These are phyloP conservation scores for Helicoverpa zea DNA, from an alignment of 1,140 invertebrate species.

Conservation along the genomic window DNA sequence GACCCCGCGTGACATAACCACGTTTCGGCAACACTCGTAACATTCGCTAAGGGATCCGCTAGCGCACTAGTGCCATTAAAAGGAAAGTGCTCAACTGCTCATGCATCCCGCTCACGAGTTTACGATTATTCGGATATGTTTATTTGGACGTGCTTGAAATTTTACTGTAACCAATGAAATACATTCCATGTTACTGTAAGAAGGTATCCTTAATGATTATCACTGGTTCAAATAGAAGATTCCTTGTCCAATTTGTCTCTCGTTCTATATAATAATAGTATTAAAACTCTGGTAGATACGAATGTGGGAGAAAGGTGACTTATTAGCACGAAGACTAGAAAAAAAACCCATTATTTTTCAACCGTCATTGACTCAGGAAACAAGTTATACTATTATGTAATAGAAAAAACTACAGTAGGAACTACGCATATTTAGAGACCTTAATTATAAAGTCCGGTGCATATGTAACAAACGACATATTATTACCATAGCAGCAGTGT, in stretches of 20 bases:
- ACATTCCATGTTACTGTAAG: background rate
- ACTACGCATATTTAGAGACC: no score
- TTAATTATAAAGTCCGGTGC: no score
- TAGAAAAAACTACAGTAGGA: no score
- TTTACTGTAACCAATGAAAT: background rate
- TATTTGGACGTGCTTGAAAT: slow-evolving; percentile 2
- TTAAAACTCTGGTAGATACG: no score
- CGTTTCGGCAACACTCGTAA: slow-evolving; percentile 46
- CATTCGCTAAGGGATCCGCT: slow-evolving; percentile 45
- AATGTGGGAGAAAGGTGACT: no score
- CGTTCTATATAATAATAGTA: no score
- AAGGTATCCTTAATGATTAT: background rate
- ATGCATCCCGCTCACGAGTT: slow-evolving; percentile 27
- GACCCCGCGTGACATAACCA: slow-evolving; percentile 49
- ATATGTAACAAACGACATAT: no score
- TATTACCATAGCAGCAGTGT: no score
- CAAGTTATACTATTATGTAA: no score
- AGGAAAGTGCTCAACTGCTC: slow-evolving; percentile 15
- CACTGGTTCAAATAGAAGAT: background rate
- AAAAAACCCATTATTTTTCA: no score
- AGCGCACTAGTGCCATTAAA: slow-evolving; percentile 33
- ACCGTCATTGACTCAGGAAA: no score
- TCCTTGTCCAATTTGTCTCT: background rate
- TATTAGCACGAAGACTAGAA: no score
- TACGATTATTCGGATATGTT: slow-evolving; percentile 13